Evolutionary conservation across 2,113 vertebrate genomes (phyloP).

Genomic region (Nycticryphes semicollaris): DNA sequence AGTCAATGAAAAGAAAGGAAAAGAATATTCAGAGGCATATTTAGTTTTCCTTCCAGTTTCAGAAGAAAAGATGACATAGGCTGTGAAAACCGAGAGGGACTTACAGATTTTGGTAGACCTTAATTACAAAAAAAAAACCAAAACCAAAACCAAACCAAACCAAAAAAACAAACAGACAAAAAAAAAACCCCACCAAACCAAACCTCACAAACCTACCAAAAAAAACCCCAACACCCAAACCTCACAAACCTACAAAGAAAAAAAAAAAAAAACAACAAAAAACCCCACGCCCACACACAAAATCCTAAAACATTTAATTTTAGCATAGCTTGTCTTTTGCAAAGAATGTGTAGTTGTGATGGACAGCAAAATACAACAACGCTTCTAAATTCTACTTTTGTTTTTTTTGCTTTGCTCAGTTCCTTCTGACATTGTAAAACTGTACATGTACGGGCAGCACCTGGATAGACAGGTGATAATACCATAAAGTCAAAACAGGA

Average conservation of each 20-base stretch:
- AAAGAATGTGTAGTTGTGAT: background rate
- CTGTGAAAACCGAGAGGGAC: background rate
- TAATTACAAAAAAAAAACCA: background rate
- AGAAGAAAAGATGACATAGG: background rate
- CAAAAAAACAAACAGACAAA: too few species aligned
- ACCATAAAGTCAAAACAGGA: background rate
- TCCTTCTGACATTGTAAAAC: background rate
- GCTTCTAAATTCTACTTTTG: background rate
- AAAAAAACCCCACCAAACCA: background rate
- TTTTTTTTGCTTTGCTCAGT: background rate
- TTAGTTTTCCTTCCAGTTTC: background rate
- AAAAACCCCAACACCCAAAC: too few species aligned
- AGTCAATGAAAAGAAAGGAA: background rate
- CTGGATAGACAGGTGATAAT: background rate
- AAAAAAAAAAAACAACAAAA: too few species aligned
- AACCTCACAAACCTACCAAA: too few species aligned
- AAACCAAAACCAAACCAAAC: background rate
- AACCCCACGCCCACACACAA: background rate
- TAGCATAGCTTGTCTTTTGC: background rate
- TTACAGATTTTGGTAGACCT: background rate
- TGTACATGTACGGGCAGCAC: background rate
- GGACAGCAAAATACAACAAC: background rate
- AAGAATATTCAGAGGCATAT: background rate
- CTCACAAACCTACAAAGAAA: too few species aligned
- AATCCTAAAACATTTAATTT: background rate